Evolutionary conservation across 2,888 invertebrate genomes (phyloP).

Genomic region (Clitarchus hookeri): DNA sequence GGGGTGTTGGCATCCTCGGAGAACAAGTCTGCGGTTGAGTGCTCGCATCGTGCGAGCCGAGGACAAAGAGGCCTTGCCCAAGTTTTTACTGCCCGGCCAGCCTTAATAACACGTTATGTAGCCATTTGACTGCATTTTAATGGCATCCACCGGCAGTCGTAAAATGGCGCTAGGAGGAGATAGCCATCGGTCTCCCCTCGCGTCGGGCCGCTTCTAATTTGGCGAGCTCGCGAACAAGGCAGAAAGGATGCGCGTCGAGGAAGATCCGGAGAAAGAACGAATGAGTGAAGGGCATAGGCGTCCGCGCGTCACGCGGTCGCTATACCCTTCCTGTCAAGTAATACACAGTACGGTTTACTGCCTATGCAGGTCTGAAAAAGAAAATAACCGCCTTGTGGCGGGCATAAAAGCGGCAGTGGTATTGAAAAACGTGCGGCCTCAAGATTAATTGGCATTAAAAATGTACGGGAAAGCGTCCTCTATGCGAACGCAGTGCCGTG

Average conservation of each 20-base stretch:
- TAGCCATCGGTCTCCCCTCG: background rate
- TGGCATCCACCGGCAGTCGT: background rate
- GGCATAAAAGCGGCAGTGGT: background rate
- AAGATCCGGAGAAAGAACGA: background rate
- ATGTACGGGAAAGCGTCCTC: background rate
- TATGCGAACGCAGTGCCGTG: background rate
- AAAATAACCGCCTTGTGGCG: background rate
- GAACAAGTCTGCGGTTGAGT: background rate
- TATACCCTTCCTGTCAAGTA: background rate
- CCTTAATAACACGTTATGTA: conserved; percentile 14
- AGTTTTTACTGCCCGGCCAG: background rate
- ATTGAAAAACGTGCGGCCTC: background rate
- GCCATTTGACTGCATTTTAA: background rate
- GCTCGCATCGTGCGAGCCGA: background rate
- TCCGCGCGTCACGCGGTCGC: background rate
- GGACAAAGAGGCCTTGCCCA: conserved; percentile 14
- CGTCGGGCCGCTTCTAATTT: background rate
- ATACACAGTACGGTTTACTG: conserved; percentile 9
- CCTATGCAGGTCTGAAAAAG: background rate
- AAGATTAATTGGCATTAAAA: background rate
- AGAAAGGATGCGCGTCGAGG: background rate
- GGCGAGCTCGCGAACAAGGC: background rate
- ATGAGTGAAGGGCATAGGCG: background rate
- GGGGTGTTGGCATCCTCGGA: background rate
- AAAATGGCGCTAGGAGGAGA: conserved; percentile 14